Evolutionary conservation across 1,140 invertebrate genomes (phyloP), one percentile per base, ranked within the genome.

Genomic region (Hypothenemus hampei): DNA sequence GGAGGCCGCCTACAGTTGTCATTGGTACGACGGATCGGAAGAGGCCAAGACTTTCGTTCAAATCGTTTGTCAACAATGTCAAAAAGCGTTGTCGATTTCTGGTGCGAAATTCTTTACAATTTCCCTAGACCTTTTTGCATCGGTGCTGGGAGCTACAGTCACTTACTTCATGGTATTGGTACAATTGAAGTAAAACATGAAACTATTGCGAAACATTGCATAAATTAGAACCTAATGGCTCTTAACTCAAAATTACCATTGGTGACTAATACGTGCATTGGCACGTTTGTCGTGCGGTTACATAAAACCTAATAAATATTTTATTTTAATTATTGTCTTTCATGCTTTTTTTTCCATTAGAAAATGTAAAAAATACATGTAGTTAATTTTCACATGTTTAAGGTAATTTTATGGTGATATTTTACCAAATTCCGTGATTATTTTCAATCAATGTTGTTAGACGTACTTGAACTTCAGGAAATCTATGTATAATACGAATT

Each of bases 131-230:
- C 73, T 91, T 45, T 91, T 91, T 64, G 88, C 88, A 65, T 90
- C 87, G 68, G 88, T 89, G 24, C 76, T 91, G n/a, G 87, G 87
- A 56, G 87, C 87, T 18, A 85, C 88, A 4, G 87, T 91, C 3
- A 91, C 87, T n/a, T 91, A 91, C 68, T 91, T 91, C 77, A 90
- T 91, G 87, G 87, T 91, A 69, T 78, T 91, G 77, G 86, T 91
- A 26, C 87, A 90, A 73, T 78, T 91, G 61, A 89, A 88, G 69
- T 91, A 82, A 80, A 22, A 8, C 3, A 19, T 18, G 20, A 23
- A 24, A 3, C 5, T 39, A 24, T 10, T 13, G 7, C 7, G 23
- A 10, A n/a, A 24, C 20, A 29, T 6, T 24, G 43, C 6, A 45
- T 16, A 44, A 8, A 44, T 44, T 22, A 11, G 23, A 22, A 44